phyloP scores from a whole-genome alignment of 2,113 vertebrate genomes.

The Thinocorus orbignyianus region DNA sequence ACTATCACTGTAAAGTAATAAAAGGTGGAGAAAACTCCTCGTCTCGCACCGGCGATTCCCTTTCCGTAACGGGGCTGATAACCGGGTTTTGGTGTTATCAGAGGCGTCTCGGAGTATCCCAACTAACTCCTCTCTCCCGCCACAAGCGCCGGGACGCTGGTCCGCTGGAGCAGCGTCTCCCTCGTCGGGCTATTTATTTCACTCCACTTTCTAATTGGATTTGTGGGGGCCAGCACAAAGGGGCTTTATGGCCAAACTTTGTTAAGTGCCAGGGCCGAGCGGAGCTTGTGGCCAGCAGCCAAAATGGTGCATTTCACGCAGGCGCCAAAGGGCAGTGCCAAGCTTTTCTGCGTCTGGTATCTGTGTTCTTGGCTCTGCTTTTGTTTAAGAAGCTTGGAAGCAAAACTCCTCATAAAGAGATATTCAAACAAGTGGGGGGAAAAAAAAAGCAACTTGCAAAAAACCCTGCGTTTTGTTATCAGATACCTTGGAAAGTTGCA shows the following conservation, averaged over 20 bases:
- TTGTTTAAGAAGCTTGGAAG: slow-evolving; percentile 63
- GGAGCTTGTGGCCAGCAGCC: slow-evolving; percentile 81
- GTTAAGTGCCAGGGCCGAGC: slow-evolving; percentile 81
- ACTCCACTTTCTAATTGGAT: slow-evolving; percentile 84
- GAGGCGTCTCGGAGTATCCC: not conserved
- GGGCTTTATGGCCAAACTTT: slow-evolving; percentile 82
- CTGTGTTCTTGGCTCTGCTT: slow-evolving; percentile 46
- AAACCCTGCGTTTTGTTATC: not conserved
- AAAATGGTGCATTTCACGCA: slow-evolving; percentile 76
- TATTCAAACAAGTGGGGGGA: slow-evolving; percentile 48
- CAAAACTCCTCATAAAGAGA: slow-evolving; percentile 63
- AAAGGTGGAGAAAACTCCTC: not conserved
- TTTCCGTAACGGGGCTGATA: slow-evolving; percentile 17
- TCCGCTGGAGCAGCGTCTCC: slow-evolving; percentile 32
- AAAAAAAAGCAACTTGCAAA: no score
- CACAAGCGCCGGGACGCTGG: not conserved
- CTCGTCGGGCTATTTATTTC: slow-evolving; percentile 62
- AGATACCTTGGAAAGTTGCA: not conserved
- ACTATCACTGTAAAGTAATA: not conserved
- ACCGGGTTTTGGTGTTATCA: not conserved
- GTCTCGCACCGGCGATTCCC: not conserved
- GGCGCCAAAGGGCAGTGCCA: slow-evolving; percentile 69
- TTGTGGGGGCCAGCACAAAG: slow-evolving; percentile 84
- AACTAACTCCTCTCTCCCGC: not conserved
- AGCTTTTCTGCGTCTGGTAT: slow-evolving; percentile 65